These are phyloP conservation scores for Hybognathus amarus DNA, from an alignment of 2,797 vertebrate genomes.

Conservation along the genomic window DNA sequence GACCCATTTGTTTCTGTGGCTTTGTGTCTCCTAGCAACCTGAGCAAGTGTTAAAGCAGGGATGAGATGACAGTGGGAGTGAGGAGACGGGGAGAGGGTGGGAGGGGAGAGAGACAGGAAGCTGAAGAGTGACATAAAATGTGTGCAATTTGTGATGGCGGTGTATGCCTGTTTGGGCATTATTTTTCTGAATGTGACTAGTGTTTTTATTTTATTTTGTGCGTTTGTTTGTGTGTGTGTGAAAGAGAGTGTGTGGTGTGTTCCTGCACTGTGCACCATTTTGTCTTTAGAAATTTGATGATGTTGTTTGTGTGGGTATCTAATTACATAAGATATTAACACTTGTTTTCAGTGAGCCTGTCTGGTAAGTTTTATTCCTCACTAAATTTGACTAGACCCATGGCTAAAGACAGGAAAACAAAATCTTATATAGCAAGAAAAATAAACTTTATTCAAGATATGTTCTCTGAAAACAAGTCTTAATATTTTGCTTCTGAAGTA, in stretches of 20 bases:
- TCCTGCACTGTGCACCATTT: background rate
- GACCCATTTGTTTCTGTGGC: slow-evolving; percentile 77
- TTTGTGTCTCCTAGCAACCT: slow-evolving; percentile 82
- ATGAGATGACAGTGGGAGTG: slow-evolving; percentile 72
- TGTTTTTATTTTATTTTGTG: background rate
- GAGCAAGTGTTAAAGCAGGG: slow-evolving; percentile 80
- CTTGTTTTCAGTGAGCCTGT: background rate
- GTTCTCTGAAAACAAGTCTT: background rate
- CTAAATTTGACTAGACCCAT: background rate
- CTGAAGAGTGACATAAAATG: slow-evolving; percentile 21
- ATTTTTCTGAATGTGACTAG: slow-evolving; percentile 1
- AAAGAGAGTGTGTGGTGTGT: background rate
- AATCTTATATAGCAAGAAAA: background rate
- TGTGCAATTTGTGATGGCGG: slow-evolving; percentile 26
- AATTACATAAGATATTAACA: background rate
- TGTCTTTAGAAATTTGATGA: background rate
- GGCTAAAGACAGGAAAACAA: background rate
- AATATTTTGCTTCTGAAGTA: background rate
- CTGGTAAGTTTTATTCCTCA: background rate
- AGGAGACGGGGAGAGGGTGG: slow-evolving; percentile 48
- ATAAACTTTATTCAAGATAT: background rate
- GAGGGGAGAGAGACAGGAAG: slow-evolving; percentile 32
- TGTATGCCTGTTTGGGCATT: background rate
- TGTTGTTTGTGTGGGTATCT: background rate
- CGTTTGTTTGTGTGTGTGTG: background rate